These are phyloP conservation scores for Steinernema khuongi DNA, from an alignment of 1,140 invertebrate species.

Conservation along the genomic window DNA sequence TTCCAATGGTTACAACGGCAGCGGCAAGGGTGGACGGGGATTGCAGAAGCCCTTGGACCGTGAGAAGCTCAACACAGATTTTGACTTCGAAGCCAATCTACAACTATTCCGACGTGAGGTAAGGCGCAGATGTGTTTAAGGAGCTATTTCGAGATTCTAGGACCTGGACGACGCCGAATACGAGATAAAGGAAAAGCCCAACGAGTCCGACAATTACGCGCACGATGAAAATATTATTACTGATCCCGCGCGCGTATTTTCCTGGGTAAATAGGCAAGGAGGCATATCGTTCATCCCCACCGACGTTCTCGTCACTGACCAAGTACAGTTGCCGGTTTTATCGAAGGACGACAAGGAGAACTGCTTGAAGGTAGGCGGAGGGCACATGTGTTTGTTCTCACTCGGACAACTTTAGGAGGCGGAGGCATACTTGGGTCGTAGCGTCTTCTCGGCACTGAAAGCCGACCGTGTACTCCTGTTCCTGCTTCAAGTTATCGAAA, in stretches of 20 bases:
- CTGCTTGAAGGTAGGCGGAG: background rate
- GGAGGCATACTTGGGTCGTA: background rate
- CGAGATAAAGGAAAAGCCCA: conserved; percentile 32
- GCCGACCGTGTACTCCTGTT: background rate
- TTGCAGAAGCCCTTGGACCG: conserved; percentile 46
- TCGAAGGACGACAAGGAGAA: background rate
- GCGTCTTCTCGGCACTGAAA: background rate
- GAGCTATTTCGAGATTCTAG: conserved; percentile 23
- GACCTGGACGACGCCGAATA: conserved; percentile 26
- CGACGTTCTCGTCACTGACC: background rate
- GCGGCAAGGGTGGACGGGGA: conserved; percentile 18
- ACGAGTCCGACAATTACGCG: conserved; percentile 35
- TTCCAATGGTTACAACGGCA: conserved; percentile 46
- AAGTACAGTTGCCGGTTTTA: conserved; percentile 2
- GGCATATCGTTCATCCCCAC: background rate
- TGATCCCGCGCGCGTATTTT: conserved; percentile 47
- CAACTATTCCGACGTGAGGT: conserved; percentile 42
- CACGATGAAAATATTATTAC: conserved; percentile 54
- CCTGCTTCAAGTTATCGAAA: background rate
- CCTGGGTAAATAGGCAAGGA: conserved; percentile 28
- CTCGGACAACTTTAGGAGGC: background rate
- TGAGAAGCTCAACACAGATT: conserved; percentile 44
- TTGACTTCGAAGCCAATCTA: conserved; percentile 52
- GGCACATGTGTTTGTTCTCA: background rate
- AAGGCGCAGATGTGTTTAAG: conserved; percentile 36